Evolutionary conservation across 2,113 vertebrate species (phyloP).

Genomic region (Nibea coibor): DNA sequence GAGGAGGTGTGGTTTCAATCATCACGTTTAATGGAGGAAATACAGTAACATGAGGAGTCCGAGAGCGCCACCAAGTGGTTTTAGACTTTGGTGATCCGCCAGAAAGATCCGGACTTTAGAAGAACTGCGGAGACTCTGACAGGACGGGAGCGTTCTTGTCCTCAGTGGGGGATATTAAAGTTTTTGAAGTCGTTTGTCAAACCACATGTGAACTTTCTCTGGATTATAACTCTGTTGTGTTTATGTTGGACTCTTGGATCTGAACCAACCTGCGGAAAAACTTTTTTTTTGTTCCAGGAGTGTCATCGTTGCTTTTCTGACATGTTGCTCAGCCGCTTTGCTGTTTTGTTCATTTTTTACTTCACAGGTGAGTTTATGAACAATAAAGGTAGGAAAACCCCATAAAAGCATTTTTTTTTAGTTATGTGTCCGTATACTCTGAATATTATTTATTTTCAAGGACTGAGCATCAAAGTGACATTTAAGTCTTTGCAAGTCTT

Average conservation of each 20-base stretch:
- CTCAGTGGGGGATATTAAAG: not conserved
- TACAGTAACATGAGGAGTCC: not conserved
- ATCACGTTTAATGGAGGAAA: conserved; percentile 52
- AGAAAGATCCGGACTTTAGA: not conserved
- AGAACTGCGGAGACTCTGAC: conserved; percentile 10
- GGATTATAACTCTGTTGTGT: not conserved
- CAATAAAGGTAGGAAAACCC: conserved; percentile 17
- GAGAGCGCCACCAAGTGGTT: conserved; percentile 60
- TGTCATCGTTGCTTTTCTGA: conserved; percentile 26
- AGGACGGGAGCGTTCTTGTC: not conserved
- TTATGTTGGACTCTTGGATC: not conserved
- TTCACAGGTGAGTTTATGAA: conserved; percentile 62
- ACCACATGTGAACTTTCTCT: not conserved
- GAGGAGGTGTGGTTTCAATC: not conserved
- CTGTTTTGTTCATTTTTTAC: conserved; percentile 52
- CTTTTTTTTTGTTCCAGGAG: not conserved
- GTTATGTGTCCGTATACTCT: not conserved
- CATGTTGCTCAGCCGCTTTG: conserved; percentile 57
- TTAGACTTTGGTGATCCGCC: not conserved
- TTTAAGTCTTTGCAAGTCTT: not conserved
- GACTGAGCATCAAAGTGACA: not conserved
- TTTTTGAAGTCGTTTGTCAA: not conserved
- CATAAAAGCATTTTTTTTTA: not conserved
- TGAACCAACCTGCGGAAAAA: not conserved
- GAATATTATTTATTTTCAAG: not conserved